phyloP scores from a whole-genome alignment of 2,113 vertebrate species.

The Coregonus clupeaformis region DNA sequence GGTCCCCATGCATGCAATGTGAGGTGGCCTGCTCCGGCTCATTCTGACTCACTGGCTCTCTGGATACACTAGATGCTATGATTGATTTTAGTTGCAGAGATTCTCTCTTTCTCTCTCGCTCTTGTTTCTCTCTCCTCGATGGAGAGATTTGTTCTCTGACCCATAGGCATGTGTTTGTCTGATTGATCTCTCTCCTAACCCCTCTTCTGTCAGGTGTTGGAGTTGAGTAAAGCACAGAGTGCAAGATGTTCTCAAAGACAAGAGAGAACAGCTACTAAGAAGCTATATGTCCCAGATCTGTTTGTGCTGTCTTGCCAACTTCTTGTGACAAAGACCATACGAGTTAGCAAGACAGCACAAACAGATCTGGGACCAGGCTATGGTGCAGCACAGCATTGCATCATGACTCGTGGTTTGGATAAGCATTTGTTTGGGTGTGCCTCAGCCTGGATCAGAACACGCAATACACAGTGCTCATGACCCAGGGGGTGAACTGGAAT shows the following conservation, averaged over 20 bases:
- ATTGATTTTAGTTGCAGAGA: constrained; percentile 13
- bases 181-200: too few species aligned
- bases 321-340: too few species aligned
- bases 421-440: constrained; percentile 3
- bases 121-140: not conserved
- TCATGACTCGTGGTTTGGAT: not conserved
- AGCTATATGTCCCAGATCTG: too few species aligned
- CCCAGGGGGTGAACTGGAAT: constrained; percentile 20
- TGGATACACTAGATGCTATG: constrained; percentile 10
- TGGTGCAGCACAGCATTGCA: not conserved
- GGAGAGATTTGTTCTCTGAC: too few species aligned
- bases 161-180: not conserved
- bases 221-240: too few species aligned
- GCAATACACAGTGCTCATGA: not conserved
- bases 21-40: constrained; percentile 20
- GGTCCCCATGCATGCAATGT: constrained; percentile 3
- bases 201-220: too few species aligned
- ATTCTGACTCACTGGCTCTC: constrained; percentile 12
- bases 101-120: not conserved
- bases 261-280: not conserved
- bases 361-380: too few species aligned
- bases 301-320: too few species aligned
- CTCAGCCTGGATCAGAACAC: constrained; percentile 1
- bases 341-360: too few species aligned
- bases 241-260: too few species aligned